phyloP scores from a whole-genome alignment of 2,113 vertebrate genomes.

The Protomyctophum bolini region DNA sequence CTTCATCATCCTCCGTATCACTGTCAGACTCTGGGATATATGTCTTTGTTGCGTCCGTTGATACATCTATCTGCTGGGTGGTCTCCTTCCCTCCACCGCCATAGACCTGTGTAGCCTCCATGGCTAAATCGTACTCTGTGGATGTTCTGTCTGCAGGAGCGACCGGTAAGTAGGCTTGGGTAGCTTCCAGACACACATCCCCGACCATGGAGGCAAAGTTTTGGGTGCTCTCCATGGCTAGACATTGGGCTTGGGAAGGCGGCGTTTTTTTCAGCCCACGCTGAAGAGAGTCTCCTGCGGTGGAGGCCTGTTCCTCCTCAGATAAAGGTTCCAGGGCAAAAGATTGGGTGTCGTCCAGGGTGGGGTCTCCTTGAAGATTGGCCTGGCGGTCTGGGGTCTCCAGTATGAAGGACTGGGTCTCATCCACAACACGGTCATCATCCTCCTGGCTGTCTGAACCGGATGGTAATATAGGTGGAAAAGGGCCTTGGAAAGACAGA shows the following conservation, averaged over 20 bases:
- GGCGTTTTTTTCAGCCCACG: constrained; percentile 29
- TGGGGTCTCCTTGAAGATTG: neutral
- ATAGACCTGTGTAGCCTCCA: constrained; percentile 55
- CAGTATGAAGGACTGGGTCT: constrained; percentile 73
- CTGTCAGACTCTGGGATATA: constrained; percentile 40
- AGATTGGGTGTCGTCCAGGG: constrained; percentile 22
- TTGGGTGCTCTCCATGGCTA: constrained; percentile 55
- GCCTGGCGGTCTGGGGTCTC: constrained; percentile 13
- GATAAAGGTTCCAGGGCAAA: constrained; percentile 19
- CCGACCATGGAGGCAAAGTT: constrained; percentile 22
- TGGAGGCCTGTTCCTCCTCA: constrained; percentile 10
- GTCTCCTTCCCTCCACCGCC: constrained; percentile 21
- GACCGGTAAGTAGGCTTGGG: constrained; percentile 36
- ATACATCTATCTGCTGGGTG: constrained; percentile 32
- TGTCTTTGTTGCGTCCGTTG: constrained; percentile 69
- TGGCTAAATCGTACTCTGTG: constrained; percentile 39
- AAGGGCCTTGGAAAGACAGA: constrained; percentile 30
- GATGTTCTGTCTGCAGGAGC: constrained; percentile 10
- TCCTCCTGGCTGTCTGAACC: constrained; percentile 59
- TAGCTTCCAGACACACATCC: constrained; percentile 47
- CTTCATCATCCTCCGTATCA: constrained; percentile 37
- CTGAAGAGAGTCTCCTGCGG: constrained; percentile 46
- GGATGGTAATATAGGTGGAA: constrained; percentile 19
- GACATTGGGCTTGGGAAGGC: constrained; percentile 17
- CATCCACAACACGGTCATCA: constrained; percentile 63